Evolutionary conservation across 2,113 vertebrate genomes (phyloP), one percentile per base, ranked within the genome.

Genomic region (Vicugna pacos): DNA sequence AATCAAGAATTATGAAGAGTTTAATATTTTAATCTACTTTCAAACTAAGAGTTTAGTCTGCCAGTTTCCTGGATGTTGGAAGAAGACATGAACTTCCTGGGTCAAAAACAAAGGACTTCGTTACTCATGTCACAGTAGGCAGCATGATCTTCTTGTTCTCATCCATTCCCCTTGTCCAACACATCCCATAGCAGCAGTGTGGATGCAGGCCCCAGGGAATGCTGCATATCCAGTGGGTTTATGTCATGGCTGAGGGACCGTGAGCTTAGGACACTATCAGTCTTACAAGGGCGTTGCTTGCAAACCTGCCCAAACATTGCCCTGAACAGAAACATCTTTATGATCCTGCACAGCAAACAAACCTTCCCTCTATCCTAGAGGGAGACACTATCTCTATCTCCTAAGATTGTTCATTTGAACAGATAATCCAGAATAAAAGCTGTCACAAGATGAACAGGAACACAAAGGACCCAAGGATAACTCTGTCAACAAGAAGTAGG

Each of bases 341-440:
- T 86, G 88, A 84, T 77, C 17, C 48, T 4, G 48, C 38, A 67
- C 4, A 56, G 60, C 42, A 89, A 81, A 32, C n/a, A 77, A 60
- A 82, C 52, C 46, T 82, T 15, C 10, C 8, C 28, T 86, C 19
- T 38, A 17, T 75, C 32, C 70, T 64, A n/a, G 35, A 75, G 30
- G 64, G 54, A 93, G 20, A 48, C 54, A 24, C 46, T 52, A 10
- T 77, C 46, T 70, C 70, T 28, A 8, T 60, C 58, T 93, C 83
- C 56, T 69, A 52, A 35, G 35, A 35, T 30, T 62, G 32, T 69
- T 62, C 56, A 69, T 46, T 54, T 56, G 67, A 92, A 82, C 11
- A 52, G 56, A 52, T 86, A 95, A 67, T 24, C 60, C 48, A 38
- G 48, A 79, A 88, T 91, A 85, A 88, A 79, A 89, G 38, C 17